A percentile compares a stretch with the other conserved stretches of the same genome.
phyloP scores from a whole-genome alignment of 1,140 invertebrate genomes.

The Plectus sambesii region DNA sequence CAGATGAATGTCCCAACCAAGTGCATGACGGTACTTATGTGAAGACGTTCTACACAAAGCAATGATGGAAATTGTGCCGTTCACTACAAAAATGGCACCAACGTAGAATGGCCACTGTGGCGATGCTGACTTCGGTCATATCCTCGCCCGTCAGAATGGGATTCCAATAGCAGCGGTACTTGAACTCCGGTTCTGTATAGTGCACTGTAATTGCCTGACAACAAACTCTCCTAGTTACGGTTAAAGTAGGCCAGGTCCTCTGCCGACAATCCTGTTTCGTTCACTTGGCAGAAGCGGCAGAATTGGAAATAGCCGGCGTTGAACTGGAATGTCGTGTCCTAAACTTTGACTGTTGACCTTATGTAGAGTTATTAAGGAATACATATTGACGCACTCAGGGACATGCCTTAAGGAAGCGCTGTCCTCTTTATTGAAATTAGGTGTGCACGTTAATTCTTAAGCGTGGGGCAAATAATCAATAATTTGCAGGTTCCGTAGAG shows the following conservation, averaged over 20 bases:
- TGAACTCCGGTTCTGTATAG: constrained; percentile 13
- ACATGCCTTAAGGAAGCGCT: too few species aligned
- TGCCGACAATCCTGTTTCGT: constrained; percentile 17
- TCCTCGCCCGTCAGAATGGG: constrained; percentile 20
- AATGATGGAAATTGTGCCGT: too few species aligned
- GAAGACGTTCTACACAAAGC: constrained; percentile 19
- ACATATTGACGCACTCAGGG: too few species aligned
- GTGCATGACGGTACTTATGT: constrained; percentile 24
- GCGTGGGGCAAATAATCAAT: too few species aligned
- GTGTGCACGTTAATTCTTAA: too few species aligned
- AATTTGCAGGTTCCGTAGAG: too few species aligned
- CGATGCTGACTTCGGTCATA: constrained; percentile 23
- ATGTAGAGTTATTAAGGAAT: too few species aligned
- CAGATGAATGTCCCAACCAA: constrained; percentile 23
- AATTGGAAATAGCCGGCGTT: constrained; percentile 32
- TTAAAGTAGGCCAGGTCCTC: constrained; percentile 5
- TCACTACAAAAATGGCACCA: constrained; percentile 12
- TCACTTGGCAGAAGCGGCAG: constrained; percentile 21
- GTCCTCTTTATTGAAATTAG: too few species aligned
- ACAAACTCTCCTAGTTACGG: neutral
- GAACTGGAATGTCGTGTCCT: constrained; percentile 28
- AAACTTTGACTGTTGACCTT: too few species aligned
- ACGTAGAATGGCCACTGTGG: constrained; percentile 27
- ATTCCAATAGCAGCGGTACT: constrained; percentile 23
- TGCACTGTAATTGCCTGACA: neutral